Percentiles rank a stretch among this genome's conserved stretches.
Conservation (phyloP, 2,113 vertebrate genomes). For the Microcebus griseorufus region DNA sequence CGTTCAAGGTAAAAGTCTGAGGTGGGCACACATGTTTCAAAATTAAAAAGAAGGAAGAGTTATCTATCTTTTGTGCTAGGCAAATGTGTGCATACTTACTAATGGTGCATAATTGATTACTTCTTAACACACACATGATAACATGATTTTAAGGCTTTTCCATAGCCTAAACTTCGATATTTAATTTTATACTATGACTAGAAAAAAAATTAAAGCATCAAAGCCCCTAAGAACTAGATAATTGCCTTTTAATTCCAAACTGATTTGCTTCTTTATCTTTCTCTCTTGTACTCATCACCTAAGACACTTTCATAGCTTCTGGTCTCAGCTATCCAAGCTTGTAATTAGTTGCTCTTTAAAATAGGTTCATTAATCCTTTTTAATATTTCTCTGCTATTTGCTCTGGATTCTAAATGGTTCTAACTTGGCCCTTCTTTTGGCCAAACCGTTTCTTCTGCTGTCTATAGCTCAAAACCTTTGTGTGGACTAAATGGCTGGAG, state of each 20-base stretch:
- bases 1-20: neutral
- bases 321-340: constrained; percentile 55
- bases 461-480: constrained; percentile 12
- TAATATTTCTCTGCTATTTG: constrained; percentile 58
- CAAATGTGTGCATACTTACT: neutral
- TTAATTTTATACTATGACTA: constrained; percentile 39
- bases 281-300: neutral
- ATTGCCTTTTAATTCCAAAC: constrained; percentile 56
- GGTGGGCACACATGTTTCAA: neutral
- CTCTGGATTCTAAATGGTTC: constrained; percentile 54
- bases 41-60: neutral
- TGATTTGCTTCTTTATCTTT: constrained; percentile 51
- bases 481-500: neutral
- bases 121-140: neutral
- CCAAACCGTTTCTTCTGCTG: constrained; percentile 8
- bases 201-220: neutral
- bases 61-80: neutral
- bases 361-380: constrained; percentile 56
- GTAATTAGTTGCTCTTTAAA: constrained; percentile 67
- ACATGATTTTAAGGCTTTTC: constrained; percentile 11
- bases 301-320: neutral
- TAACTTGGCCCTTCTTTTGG: neutral
- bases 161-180: neutral
- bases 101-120: neutral
- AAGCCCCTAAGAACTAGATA: neutral